Evolutionary conservation across 1,140 invertebrate species (phyloP).

Genomic region (Aricia agestis): DNA sequence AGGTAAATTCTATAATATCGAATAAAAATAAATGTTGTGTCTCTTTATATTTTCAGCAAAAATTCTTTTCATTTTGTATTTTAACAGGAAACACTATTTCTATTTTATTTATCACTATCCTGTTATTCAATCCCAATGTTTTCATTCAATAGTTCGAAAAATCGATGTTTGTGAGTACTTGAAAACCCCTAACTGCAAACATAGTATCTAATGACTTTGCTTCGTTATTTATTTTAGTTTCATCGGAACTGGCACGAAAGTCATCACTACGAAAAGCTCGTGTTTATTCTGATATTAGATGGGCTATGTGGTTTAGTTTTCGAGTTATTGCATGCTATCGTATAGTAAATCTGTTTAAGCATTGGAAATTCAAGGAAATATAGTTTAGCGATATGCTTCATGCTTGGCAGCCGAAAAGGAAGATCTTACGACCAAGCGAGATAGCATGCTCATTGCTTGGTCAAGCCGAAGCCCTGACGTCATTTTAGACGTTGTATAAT

Average conservation of each 20-base stretch:
- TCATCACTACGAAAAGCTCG: background rate
- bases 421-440: too few relatives aligned
- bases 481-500: too few relatives aligned
- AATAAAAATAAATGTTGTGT: background rate
- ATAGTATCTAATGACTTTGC: background rate
- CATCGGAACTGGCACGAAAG: background rate
- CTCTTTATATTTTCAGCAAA: background rate
- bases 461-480: too few relatives aligned
- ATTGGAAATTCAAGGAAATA: too few relatives aligned
- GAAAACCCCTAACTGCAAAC: background rate
- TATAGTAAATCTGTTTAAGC: too few relatives aligned
- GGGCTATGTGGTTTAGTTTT: too few relatives aligned
- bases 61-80: background rate
- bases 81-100: background rate
- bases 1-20: background rate
- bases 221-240: slow-evolving; percentile 1
- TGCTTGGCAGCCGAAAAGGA: too few relatives aligned
- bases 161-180: background rate
- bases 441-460: too few relatives aligned
- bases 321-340: too few relatives aligned
- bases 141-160: background rate
- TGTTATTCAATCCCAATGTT: background rate
- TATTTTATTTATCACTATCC: background rate
- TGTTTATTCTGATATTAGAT: too few relatives aligned
- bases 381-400: too few relatives aligned